phyloP scores from a whole-genome alignment of 2,888 invertebrate species.

The Noctua fimbriata region DNA sequence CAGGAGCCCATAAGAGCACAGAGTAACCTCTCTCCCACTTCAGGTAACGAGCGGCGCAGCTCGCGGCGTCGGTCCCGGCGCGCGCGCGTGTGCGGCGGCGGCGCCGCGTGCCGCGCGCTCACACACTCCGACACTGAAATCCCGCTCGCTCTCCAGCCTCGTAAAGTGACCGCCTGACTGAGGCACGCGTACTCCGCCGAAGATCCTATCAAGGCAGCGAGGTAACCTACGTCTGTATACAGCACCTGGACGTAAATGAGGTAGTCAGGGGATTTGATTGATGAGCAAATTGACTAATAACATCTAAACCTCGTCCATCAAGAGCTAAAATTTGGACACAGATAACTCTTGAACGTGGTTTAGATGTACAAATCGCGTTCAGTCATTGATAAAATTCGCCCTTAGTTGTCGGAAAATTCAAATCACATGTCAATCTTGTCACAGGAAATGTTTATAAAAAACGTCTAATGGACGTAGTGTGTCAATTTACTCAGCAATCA shows the following conservation, averaged over 20 bases:
- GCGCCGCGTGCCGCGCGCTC: conserved; percentile 85
- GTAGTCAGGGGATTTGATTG: background rate
- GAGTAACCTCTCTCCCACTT: background rate
- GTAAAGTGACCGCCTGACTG: conserved; percentile 89
- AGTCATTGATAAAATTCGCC: background rate
- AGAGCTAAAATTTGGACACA: background rate
- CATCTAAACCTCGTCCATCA: background rate
- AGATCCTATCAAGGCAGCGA: conserved; percentile 28
- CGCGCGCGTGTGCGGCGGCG: conserved; percentile 86
- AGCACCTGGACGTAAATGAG: background rate
- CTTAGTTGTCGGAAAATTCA: background rate
- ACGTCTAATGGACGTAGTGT: background rate
- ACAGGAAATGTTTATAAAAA: background rate
- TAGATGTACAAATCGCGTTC: background rate
- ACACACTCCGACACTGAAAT: conserved; percentile 89
- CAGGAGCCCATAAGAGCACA: conserved; percentile 5
- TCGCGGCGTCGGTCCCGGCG: conserved; percentile 89
- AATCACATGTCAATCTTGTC: background rate
- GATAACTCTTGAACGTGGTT: background rate
- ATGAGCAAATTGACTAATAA: background rate
- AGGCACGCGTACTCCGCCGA: conserved; percentile 56
- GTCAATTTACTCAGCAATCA: conserved; percentile 1
- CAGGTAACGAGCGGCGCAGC: conserved; percentile 86
- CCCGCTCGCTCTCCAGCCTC: conserved; percentile 90
- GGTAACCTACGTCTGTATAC: conserved; percentile 41